Percentiles rank a stretch among this genome's conserved stretches.
Conservation (phyloP, 2,888 invertebrate genomes). For the Melipona bicolor region DNA sequence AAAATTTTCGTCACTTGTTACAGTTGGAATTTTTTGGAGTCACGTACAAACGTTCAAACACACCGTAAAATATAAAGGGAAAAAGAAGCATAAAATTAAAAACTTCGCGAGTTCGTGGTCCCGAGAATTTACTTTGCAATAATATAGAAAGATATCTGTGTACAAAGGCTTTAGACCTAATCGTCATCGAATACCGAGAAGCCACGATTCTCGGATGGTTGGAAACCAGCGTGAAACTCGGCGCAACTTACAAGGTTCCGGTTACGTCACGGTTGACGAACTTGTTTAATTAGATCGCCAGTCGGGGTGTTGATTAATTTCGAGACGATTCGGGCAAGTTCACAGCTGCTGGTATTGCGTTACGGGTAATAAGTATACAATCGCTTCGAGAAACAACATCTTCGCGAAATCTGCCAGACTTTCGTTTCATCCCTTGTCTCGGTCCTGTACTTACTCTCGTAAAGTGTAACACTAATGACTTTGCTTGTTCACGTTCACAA, state of each 20-base stretch:
- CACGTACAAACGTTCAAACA: no score
- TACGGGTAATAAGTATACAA: neutral
- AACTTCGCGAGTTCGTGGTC: neutral
- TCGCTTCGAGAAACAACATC: neutral
- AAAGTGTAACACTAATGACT: no score
- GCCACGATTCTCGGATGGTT: neutral
- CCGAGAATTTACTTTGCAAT: neutral
- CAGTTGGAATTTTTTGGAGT: no score
- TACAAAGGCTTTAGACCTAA: neutral
- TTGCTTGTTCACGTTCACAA: no score
- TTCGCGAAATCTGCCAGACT: neutral
- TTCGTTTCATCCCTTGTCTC: neutral
- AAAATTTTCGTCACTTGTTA: neutral
- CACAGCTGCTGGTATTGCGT: constrained; percentile 9
- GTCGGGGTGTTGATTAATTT: constrained; percentile 38
- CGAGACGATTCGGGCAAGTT: constrained; percentile 19
- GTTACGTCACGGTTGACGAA: constrained; percentile 29
- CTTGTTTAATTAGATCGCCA: constrained; percentile 44
- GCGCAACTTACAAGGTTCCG: constrained; percentile 6
- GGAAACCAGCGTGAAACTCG: neutral
- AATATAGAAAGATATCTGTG: neutral
- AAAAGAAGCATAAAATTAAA: neutral
- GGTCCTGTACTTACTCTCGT: no score
- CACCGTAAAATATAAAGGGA: neutral
- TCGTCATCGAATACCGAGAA: constrained; percentile 16